Conservation (phyloP, 2,113 vertebrate genomes). For the Hyaena hyaena region DNA sequence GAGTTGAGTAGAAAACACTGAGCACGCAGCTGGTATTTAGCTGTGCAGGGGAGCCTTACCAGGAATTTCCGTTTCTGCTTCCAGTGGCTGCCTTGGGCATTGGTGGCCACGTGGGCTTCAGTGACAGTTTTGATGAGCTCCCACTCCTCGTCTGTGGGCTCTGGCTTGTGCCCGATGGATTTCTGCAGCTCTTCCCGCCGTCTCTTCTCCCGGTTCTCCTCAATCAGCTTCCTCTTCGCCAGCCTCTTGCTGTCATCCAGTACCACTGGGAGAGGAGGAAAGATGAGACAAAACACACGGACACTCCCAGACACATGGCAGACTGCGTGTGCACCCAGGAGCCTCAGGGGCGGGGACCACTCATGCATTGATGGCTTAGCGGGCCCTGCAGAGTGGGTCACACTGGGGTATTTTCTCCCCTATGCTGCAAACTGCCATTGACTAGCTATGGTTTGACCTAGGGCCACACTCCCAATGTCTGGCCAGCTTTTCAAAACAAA, state of each 20-base stretch:
- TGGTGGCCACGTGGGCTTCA: constrained; percentile 97
- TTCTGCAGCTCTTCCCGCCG: constrained; percentile 95
- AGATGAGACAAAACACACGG: not conserved
- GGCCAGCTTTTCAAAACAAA: not conserved
- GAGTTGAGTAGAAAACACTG: fast-evolving
- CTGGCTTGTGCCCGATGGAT: constrained; percentile 93
- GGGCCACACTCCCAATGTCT: not conserved
- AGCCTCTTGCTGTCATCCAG: constrained; percentile 97
- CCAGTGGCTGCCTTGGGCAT: constrained; percentile 99
- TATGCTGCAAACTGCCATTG: not conserved
- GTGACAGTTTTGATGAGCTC: constrained; percentile 97
- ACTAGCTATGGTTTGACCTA: no score
- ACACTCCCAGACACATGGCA: not conserved
- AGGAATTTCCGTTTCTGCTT: constrained; percentile 99
- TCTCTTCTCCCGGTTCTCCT: constrained; percentile 96
- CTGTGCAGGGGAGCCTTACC: constrained; percentile 84
- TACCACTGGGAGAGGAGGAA: constrained; percentile 90
- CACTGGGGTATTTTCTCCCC: not conserved
- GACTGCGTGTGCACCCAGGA: not conserved
- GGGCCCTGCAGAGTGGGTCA: not conserved
- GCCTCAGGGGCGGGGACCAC: not conserved
- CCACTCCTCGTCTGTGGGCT: constrained; percentile 97
- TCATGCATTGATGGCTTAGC: no score
- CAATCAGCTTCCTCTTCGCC: constrained; percentile 97
- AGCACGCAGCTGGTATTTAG: fast-evolving